Evolutionary conservation across 2,888 invertebrate genomes (phyloP).

Genomic region (Melanostoma mellinum): DNA sequence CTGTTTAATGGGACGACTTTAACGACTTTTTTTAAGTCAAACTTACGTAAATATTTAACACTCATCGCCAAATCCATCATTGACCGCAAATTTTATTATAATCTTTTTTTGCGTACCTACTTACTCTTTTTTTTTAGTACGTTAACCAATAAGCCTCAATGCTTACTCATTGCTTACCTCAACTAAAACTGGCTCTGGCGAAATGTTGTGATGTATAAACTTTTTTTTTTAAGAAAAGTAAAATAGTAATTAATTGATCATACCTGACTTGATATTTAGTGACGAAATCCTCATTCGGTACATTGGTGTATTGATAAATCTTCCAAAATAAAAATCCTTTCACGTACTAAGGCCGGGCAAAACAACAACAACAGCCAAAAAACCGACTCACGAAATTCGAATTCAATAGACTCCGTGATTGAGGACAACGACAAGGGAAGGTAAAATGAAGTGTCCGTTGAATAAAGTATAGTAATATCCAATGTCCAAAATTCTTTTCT

Average conservation of each 20-base stretch:
- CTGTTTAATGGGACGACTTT: constrained; percentile 50
- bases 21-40: constrained; percentile 35
- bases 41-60: constrained; percentile 55
- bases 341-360: constrained; percentile 24
- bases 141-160: constrained; percentile 21
- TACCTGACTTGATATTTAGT: constrained; percentile 81
- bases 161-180: constrained; percentile 52
- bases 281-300: constrained; percentile 80
- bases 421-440: constrained; percentile 28
- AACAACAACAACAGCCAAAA: constrained; percentile 2
- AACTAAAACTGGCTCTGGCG: not conserved
- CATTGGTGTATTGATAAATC: constrained; percentile 74
- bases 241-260: constrained; percentile 1
- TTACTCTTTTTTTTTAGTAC: constrained; percentile 12
- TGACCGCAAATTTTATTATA: constrained; percentile 56
- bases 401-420: not conserved
- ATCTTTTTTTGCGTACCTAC: not conserved
- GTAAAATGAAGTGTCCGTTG: constrained; percentile 2
- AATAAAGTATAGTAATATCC: constrained; percentile 35
- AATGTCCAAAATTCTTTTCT: constrained; percentile 59
- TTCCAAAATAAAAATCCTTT: constrained; percentile 47
- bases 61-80: constrained; percentile 64
- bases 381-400: constrained; percentile 1
- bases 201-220: constrained; percentile 13
- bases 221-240: not conserved